Percentiles rank a stretch among this genome's conserved stretches.
Conservation (phyloP, 2,888 invertebrate genomes). For the Chaitophorus viminalis region DNA sequence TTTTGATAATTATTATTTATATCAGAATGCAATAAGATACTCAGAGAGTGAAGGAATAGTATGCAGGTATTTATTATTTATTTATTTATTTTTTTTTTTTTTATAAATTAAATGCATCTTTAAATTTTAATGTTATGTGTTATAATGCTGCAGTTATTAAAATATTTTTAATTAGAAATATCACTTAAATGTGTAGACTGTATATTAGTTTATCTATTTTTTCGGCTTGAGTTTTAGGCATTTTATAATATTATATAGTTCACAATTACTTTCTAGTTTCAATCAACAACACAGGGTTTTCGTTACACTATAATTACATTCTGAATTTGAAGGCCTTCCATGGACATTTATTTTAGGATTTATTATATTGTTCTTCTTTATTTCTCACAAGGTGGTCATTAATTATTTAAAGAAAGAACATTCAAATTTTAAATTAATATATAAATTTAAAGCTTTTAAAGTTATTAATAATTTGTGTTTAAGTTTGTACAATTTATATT, state of each 20-base stretch:
- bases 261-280: background rate
- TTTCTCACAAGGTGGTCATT: too few species aligned
- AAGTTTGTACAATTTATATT: too few species aligned
- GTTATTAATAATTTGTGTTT: too few species aligned
- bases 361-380: background rate
- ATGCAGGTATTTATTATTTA: slow-evolving; percentile 64
- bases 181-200: background rate
- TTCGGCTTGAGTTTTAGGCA: background rate
- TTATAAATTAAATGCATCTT: background rate
- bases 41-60: slow-evolving; percentile 74
- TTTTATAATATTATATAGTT: background rate
- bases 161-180: background rate
- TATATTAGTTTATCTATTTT: background rate
- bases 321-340: background rate
- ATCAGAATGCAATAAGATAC: slow-evolving; percentile 85
- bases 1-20: slow-evolving; percentile 83
- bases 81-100: background rate
- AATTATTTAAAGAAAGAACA: too few species aligned
- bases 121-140: background rate
- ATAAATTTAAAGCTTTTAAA: too few species aligned
- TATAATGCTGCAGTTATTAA: background rate
- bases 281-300: background rate
- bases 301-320: background rate
- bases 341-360: background rate
- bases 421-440: too few species aligned